Conservation (phyloP, 2,113 vertebrate species). For the Mustelus asterias region DNA sequence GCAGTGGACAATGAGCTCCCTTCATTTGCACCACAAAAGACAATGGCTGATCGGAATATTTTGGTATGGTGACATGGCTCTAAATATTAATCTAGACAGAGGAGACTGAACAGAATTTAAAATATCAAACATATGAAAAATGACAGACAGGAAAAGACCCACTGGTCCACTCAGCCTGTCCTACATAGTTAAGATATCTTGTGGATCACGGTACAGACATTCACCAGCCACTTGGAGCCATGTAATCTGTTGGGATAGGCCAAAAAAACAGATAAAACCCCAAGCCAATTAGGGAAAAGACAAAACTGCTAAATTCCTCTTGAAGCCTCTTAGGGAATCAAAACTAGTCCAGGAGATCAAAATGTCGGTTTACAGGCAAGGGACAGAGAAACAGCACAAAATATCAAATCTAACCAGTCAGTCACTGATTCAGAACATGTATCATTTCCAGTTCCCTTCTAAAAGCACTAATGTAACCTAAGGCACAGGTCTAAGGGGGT, state of each 20-base stretch:
- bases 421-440: not conserved
- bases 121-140: constrained; percentile 12
- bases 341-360: not conserved
- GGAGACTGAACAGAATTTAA: not conserved
- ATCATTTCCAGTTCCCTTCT: not conserved
- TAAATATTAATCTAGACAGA: constrained; percentile 3
- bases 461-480: not conserved
- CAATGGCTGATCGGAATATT: not conserved
- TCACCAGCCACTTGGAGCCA: not conserved
- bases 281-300: not conserved
- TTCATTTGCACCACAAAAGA: not conserved
- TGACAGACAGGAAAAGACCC: not conserved
- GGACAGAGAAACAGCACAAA: not conserved
- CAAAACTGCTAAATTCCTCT: not conserved
- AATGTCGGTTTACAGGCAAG: not conserved
- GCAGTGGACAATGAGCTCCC: not conserved
- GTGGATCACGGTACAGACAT: not conserved
- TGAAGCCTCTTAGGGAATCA: not conserved
- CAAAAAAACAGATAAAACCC: not conserved
- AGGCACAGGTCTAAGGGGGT: not conserved
- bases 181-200: not conserved
- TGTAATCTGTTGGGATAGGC: not conserved
- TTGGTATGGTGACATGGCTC: not conserved
- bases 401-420: not conserved
- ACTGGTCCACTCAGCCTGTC: not conserved